phyloP scores from a whole-genome alignment of 2,113 vertebrate species.

The Myotis yumanensis region DNA sequence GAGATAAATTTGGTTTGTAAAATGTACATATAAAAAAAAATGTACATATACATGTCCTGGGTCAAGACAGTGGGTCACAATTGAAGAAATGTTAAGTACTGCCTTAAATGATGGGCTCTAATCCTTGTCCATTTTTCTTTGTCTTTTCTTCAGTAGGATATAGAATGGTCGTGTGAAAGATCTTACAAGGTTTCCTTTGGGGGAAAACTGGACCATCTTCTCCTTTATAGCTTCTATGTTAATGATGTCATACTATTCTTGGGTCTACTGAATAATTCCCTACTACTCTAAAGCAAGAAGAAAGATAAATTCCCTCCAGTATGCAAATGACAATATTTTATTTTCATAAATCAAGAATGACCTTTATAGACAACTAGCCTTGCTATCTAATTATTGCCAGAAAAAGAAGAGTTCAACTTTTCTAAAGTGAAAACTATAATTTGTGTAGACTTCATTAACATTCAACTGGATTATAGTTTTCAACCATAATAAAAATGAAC shows the following conservation, averaged over 20 bases:
- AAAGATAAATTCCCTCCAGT: slow-evolving; percentile 7
- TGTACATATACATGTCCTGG: background rate
- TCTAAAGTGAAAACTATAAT: slow-evolving; percentile 19
- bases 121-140: background rate
- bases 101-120: background rate
- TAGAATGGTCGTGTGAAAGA: background rate
- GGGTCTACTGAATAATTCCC: background rate
- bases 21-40: background rate
- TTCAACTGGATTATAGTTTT: slow-evolving; percentile 51
- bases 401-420: background rate
- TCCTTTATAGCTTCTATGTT: background rate
- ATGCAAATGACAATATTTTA: slow-evolving; percentile 50
- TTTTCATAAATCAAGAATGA: slow-evolving; percentile 62
- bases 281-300: slow-evolving; percentile 5
- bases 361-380: slow-evolving; percentile 61
- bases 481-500: slow-evolving; percentile 2
- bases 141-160: background rate
- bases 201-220: background rate
- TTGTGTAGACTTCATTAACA: slow-evolving; percentile 62
- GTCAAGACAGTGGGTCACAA: background rate
- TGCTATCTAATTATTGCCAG: slow-evolving; percentile 52
- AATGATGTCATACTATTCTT: background rate
- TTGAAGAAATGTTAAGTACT: background rate
- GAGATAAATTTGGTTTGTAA: background rate
- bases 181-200: background rate